Evolutionary conservation across 2,797 vertebrate genomes (phyloP), one percentile per base, ranked within the genome.

Genomic region (Linurgus olivaceus): DNA sequence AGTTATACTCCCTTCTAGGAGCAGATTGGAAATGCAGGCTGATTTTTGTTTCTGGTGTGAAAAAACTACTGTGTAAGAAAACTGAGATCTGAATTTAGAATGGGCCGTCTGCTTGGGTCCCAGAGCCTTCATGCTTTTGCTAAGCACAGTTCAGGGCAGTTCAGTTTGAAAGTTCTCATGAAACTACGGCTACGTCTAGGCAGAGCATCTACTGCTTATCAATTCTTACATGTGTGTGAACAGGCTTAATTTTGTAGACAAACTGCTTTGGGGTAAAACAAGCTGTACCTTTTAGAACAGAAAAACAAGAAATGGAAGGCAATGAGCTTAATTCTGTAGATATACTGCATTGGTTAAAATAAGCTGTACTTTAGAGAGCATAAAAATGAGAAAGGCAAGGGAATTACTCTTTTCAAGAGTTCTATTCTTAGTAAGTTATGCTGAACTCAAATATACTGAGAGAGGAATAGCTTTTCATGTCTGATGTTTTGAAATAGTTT

Each of bases 1-100:
- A 9, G 29, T 19, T 16, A 3, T 16, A 3, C 2, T 50, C 4
- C 1, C 3, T 33, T 67, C 7, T 12, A n/a, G 11, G 2, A 45
- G 17, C 19, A 18, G 7, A 7, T 66, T 47, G 24, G 33, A 66
- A 74, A 44, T 47, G 6, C 3, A 55, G 42, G 10, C 10, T 19
- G 11, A 2, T 10, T n/a, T 31, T 20, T n/a, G 31, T 16, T 47
- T 63, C 11, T 11, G 7, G 0, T 13, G 6, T 58, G 61, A 6
- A 44, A 62, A 88, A 80, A 10, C 17, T 25, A 0, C 20, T 3
- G 24, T 7, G 6, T 44, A 26, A 44, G n/a, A 45, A 31, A 58
- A 26, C 10, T 1, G 19, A 58, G 31, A 23, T 26, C 35, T 33
- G 75, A 31, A 1, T 25, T 47, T 15, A 21, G 21, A 38, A 7